Conservation (phyloP, 2,113 vertebrate species). For the Entomyzon cyanotis region DNA sequence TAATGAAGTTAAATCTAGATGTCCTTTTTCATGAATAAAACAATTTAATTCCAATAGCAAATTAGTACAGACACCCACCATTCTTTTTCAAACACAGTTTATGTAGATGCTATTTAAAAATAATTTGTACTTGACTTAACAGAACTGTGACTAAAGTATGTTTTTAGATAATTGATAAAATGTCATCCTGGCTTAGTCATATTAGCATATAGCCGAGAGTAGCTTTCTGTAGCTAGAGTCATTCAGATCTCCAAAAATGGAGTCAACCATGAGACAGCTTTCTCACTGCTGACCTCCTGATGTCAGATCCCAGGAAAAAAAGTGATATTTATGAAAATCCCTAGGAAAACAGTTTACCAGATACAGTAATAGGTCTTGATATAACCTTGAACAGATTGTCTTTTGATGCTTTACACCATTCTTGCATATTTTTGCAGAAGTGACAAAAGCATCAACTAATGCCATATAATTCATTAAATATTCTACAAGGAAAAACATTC, state of each 20-base stretch:
- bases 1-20: not conserved
- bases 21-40: not conserved
- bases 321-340: not conserved
- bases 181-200: not conserved
- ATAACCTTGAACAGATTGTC: not conserved
- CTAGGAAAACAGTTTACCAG: not conserved
- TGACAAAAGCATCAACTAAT: not conserved
- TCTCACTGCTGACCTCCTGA: not conserved
- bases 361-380: not conserved
- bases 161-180: not conserved
- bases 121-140: not conserved
- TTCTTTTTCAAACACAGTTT: not conserved
- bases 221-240: not conserved
- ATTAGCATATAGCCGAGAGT: not conserved
- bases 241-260: not conserved
- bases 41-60: not conserved
- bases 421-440: not conserved
- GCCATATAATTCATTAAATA: not conserved
- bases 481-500: not conserved
- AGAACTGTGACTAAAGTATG: not conserved
- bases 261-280: not conserved
- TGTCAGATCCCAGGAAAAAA: not conserved
- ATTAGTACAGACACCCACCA: not conserved
- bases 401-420: not conserved
- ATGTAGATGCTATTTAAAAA: not conserved